These are phyloP conservation scores for Columbina picui DNA, from an alignment of 2,113 vertebrate genomes.

Conservation along the genomic window DNA sequence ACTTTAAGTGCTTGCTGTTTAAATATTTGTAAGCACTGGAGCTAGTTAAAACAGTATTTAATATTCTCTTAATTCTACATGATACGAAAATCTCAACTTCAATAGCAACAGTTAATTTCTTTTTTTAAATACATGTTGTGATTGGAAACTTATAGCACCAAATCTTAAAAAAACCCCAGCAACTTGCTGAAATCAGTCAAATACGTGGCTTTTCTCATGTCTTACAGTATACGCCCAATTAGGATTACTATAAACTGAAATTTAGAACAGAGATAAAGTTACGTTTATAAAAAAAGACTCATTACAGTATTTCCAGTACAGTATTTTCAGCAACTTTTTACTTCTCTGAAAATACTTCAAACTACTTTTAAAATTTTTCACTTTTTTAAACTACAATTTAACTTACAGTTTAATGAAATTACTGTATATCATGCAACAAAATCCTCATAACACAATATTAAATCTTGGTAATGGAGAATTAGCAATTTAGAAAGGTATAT, in stretches of 20 bases:
- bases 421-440: background rate
- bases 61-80: background rate
- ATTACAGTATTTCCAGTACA: background rate
- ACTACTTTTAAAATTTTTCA: background rate
- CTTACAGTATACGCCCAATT: background rate
- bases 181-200: background rate
- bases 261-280: background rate
- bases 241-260: background rate
- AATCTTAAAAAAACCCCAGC: background rate
- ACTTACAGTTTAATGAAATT: background rate
- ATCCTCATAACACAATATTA: too few species aligned
- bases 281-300: background rate
- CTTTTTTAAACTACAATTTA: too few species aligned
- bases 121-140: background rate
- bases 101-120: background rate
- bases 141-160: background rate
- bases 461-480: background rate
- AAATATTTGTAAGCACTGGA: background rate
- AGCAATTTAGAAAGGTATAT: background rate
- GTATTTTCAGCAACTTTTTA: background rate
- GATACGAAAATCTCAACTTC: background rate
- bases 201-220: background rate
- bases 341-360: background rate
- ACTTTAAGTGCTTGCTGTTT: background rate
- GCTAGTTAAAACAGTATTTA: background rate